phyloP scores from a whole-genome alignment of 2,113 vertebrate species.

The Seriola rivoliana region DNA sequence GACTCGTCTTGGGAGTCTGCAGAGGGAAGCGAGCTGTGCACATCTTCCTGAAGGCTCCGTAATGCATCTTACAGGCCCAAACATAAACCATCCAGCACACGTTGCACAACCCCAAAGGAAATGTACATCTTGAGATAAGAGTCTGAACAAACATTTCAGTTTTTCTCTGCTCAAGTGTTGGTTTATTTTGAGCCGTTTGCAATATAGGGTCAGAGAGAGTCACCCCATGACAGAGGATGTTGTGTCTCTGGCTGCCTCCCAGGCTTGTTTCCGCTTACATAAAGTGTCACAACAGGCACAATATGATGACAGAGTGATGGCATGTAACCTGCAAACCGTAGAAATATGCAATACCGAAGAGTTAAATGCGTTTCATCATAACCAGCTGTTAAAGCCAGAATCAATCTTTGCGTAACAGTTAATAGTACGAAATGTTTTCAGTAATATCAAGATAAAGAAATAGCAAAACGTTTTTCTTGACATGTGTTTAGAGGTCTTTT shows the following conservation, averaged over 20 bases:
- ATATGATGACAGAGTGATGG: background rate
- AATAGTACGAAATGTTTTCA: background rate
- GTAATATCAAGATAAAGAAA: background rate
- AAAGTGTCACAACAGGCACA: constrained; percentile 59
- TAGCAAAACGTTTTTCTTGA: background rate
- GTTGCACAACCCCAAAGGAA: constrained; percentile 68
- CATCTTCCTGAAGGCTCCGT: constrained; percentile 49
- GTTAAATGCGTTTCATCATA: background rate
- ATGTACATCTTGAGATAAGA: constrained; percentile 70
- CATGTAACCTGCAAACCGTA: background rate
- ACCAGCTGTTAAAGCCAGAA: background rate
- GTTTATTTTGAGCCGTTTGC: constrained; percentile 65
- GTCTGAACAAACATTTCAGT: constrained; percentile 69
- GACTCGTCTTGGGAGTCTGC: constrained; percentile 33
- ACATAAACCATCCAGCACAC: constrained; percentile 61
- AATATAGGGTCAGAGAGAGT: constrained; percentile 44
- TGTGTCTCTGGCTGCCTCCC: constrained; percentile 69
- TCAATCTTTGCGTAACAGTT: background rate
- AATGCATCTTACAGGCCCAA: constrained; percentile 59
- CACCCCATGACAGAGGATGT: constrained; percentile 64
- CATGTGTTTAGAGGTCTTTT: background rate
- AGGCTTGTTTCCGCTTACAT: constrained; percentile 72
- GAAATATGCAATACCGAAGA: background rate
- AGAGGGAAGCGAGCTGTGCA: constrained; percentile 38
- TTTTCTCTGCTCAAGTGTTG: constrained; percentile 37